Evolutionary conservation across 2,888 invertebrate species (phyloP).

Genomic region (Ditula angustiorana): DNA sequence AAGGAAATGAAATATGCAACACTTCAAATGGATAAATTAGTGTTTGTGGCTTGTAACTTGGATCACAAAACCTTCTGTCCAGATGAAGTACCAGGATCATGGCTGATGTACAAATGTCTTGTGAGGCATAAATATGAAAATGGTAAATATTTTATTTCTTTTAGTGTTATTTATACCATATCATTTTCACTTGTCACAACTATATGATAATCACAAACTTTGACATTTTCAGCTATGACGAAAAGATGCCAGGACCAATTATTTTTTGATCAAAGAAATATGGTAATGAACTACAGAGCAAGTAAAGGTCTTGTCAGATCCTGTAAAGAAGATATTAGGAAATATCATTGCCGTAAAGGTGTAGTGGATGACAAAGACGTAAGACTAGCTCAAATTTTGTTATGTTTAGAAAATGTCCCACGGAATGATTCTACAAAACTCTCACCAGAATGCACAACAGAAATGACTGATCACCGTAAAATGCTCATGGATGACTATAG

Average conservation of each 20-base stretch:
- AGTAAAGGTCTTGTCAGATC: slow-evolving; percentile 95
- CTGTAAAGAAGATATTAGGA: slow-evolving; percentile 95
- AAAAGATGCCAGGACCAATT: slow-evolving; percentile 93
- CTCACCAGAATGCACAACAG: slow-evolving; percentile 91
- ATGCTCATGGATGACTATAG: slow-evolving; percentile 97
- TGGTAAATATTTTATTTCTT: slow-evolving; percentile 63
- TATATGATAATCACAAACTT: slow-evolving; percentile 11
- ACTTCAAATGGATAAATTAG: slow-evolving; percentile 93
- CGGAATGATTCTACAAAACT: slow-evolving; percentile 90
- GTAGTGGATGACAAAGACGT: slow-evolving; percentile 93
- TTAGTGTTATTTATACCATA: background rate
- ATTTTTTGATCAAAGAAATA: slow-evolving; percentile 93
- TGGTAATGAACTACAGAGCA: slow-evolving; percentile 95
- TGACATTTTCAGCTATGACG: slow-evolving; percentile 79
- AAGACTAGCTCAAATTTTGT: slow-evolving; percentile 94
- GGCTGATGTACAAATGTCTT: slow-evolving; percentile 95
- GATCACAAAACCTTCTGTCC: slow-evolving; percentile 93
- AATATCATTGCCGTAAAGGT: slow-evolving; percentile 93
- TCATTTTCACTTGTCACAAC: background rate
- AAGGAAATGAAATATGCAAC: slow-evolving; percentile 96
- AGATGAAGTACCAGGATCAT: slow-evolving; percentile 90
- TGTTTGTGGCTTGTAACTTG: slow-evolving; percentile 95
- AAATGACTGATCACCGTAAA: slow-evolving; percentile 96
- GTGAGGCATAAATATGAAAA: slow-evolving; percentile 92
- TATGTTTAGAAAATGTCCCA: slow-evolving; percentile 94